These are phyloP conservation scores for Clanis bilineata DNA, from an alignment of 2,888 invertebrate genomes.

Conservation along the genomic window DNA sequence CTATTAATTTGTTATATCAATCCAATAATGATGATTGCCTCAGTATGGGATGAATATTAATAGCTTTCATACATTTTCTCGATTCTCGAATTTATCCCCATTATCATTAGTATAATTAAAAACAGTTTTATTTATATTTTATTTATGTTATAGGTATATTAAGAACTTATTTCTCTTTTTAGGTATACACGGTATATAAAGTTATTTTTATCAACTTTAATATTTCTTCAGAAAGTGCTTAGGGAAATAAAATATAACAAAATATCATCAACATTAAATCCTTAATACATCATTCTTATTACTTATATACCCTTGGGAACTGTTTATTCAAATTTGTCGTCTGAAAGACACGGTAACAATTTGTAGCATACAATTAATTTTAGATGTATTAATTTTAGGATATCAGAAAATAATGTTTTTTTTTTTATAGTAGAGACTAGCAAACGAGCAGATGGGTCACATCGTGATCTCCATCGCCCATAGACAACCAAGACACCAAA, in stretches of 20 bases:
- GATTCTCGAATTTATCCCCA: background rate
- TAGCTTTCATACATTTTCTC: background rate
- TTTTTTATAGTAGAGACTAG: no score
- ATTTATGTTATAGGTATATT: no score
- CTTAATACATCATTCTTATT: background rate
- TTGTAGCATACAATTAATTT: background rate
- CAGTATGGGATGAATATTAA: conserved; percentile 29
- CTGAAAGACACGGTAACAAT: background rate
- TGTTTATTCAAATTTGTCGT: background rate
- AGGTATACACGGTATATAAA: no score
- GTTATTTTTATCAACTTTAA: background rate
- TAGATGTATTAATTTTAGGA: background rate
- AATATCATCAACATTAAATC: background rate
- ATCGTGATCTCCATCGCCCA: no score
- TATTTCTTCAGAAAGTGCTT: background rate
- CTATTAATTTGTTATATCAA: conserved; percentile 25
- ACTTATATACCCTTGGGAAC: background rate
- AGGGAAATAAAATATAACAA: background rate
- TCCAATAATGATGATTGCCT: conserved; percentile 30
- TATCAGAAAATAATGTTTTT: background rate
- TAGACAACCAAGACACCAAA: no score
- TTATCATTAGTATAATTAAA: background rate
- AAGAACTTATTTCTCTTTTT: no score
- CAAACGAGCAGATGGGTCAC: no score
- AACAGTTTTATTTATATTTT: background rate